These are phyloP conservation scores for Neocloeon triangulifer DNA, from an alignment of 1,140 invertebrate genomes.

Conservation along the genomic window DNA sequence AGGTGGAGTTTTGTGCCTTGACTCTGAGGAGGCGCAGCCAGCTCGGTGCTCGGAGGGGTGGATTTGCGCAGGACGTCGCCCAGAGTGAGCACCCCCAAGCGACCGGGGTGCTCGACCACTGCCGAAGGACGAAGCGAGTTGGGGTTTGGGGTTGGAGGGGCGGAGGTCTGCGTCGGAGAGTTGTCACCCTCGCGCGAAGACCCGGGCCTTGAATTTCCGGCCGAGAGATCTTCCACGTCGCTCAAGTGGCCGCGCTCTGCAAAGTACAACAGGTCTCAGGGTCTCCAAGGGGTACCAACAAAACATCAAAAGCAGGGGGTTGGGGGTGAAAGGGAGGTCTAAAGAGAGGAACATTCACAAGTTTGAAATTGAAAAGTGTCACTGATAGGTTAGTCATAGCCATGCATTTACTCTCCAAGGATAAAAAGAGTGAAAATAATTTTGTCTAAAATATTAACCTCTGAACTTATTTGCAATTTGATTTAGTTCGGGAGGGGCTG, in stretches of 20 bases:
- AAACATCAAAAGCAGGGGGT: neutral
- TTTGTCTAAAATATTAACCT: neutral
- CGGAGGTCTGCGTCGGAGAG: too few species aligned
- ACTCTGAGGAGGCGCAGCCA: too few species aligned
- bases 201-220: too few species aligned
- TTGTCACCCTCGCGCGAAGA: too few species aligned
- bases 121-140: too few species aligned
- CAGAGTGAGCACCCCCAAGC: too few species aligned
- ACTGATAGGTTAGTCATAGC: neutral
- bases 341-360: neutral
- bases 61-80: too few species aligned
- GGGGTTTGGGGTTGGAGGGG: too few species aligned
- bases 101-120: too few species aligned
- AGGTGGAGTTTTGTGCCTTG: too few species aligned
- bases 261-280: neutral
- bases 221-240: neutral
- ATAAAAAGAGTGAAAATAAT: too few species aligned
- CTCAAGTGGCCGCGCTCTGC: conserved; percentile 1
- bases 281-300: neutral
- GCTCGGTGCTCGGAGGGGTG: too few species aligned
- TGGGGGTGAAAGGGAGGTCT: neutral
- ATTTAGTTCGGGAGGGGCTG: neutral
- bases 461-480: neutral
- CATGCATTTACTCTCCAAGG: neutral
- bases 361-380: neutral